phyloP scores from a whole-genome alignment of 2,113 vertebrate species.

The Astur gentilis region DNA sequence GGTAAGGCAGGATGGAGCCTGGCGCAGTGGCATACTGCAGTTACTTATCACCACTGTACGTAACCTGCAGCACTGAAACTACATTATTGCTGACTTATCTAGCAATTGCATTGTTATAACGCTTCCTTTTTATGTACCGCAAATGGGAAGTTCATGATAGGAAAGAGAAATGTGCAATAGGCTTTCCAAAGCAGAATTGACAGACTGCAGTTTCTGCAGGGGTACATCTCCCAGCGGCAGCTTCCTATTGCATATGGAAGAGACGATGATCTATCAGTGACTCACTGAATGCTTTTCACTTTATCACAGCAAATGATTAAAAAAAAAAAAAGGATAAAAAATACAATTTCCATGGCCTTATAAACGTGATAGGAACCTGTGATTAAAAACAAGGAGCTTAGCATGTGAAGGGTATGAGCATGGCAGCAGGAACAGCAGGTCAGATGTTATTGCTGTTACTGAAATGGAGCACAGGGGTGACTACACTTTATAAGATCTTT shows the following conservation, averaged over 20 bases:
- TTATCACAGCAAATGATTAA: neutral
- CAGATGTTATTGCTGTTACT: conserved; percentile 23
- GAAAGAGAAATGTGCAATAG: neutral
- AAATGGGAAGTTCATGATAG: neutral
- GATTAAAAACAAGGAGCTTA: conserved; percentile 32
- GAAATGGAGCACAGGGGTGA: conserved; percentile 5
- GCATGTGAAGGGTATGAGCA: neutral
- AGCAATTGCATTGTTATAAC: neutral
- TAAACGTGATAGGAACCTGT: neutral
- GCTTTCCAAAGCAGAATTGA: neutral
- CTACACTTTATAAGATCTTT: conserved; percentile 17
- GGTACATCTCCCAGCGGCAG: neutral
- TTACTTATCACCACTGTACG: neutral
- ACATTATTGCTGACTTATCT: neutral
- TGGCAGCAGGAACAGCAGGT: neutral
- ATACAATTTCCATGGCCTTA: neutral
- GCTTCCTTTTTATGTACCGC: neutral
- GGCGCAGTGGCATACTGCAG: neutral
- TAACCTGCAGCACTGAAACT: neutral
- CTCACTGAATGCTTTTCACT: conserved; percentile 25
- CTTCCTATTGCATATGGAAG: neutral
- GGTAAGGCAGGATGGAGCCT: neutral
- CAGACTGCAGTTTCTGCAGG: neutral
- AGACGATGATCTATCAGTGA: neutral
- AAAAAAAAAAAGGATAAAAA: neutral